phyloP scores from a whole-genome alignment of 2,113 vertebrate genomes.

The Onychostruthus taczanowskii region DNA sequence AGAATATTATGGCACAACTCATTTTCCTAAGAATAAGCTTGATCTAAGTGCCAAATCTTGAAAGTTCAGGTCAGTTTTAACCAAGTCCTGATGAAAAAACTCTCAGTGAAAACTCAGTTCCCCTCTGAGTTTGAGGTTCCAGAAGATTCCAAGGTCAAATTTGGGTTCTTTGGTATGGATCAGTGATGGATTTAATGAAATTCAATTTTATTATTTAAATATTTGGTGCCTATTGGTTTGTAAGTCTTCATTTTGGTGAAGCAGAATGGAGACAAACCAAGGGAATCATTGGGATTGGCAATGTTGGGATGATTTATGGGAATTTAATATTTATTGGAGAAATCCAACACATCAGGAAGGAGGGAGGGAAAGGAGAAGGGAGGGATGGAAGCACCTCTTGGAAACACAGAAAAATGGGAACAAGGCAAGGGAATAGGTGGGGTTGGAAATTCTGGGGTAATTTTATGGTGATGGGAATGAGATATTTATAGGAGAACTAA shows the following conservation, averaged over 20 bases:
- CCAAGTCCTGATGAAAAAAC: neutral
- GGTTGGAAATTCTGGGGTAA: fast-evolving
- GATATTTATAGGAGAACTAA: fast-evolving
- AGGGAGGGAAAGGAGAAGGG: neutral
- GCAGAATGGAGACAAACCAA: no score
- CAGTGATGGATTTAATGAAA: no score
- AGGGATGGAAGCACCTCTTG: neutral
- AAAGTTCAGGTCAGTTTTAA: neutral
- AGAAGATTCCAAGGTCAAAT: neutral
- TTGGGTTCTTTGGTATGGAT: neutral
- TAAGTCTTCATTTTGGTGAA: neutral
- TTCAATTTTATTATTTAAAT: fast-evolving
- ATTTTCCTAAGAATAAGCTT: neutral
- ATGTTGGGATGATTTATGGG: neutral
- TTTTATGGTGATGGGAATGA: fast-evolving
- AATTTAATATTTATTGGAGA: neutral
- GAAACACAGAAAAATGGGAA: neutral
- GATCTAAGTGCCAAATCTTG: neutral
- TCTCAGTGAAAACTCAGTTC: neutral
- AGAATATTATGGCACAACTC: no score
- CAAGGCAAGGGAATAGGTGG: neutral
- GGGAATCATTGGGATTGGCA: fast-evolving
- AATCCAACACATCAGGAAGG: neutral
- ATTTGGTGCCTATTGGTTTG: neutral
- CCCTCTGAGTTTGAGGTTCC: fast-evolving